Conservation (phyloP, 2,113 vertebrate species). For the Chaetura pelagica region DNA sequence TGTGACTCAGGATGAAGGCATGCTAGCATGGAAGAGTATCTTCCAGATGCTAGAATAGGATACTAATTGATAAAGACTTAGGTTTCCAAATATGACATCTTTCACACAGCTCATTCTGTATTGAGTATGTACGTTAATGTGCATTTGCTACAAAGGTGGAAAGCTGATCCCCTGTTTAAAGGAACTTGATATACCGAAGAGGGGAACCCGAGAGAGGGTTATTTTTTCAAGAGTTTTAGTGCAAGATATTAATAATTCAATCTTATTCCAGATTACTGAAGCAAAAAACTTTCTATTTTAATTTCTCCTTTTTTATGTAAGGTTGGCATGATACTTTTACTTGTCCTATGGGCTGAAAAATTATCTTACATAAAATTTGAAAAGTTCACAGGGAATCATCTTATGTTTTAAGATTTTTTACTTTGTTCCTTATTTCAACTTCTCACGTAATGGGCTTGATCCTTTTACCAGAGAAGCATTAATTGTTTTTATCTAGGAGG, state of each 20-base stretch:
- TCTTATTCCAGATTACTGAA: background rate
- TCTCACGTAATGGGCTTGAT: background rate
- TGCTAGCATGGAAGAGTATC: background rate
- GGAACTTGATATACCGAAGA: background rate
- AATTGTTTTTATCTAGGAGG: background rate
- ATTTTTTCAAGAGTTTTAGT: background rate
- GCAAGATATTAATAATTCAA: background rate
- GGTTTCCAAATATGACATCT: background rate
- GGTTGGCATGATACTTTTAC: background rate
- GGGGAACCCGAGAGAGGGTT: background rate
- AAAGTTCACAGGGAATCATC: background rate
- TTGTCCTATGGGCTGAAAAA: background rate
- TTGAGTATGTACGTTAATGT: background rate
- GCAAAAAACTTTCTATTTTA: background rate
- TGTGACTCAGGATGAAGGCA: background rate
- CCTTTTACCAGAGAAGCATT: background rate
- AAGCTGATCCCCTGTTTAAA: background rate
- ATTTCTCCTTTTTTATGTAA: background rate
- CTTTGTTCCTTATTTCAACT: background rate
- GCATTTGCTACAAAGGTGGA: background rate
- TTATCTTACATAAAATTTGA: background rate
- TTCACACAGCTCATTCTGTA: background rate
- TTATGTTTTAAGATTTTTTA: background rate
- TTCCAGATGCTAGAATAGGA: background rate
- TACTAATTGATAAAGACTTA: background rate